Conservation (phyloP, 2,797 vertebrate species). For the Mallotus villosus region DNA sequence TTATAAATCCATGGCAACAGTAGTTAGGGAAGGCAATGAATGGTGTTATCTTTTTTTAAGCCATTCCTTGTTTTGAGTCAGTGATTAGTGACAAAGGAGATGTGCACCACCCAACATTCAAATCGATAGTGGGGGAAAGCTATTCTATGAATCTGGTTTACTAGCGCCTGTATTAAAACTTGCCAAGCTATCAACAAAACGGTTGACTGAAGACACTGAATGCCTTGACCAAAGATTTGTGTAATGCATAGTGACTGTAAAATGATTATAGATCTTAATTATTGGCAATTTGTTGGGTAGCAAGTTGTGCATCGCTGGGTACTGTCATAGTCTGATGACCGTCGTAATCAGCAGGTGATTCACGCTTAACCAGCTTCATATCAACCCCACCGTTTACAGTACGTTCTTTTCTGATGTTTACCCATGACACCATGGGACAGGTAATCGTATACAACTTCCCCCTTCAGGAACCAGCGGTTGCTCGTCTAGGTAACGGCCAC, state of each 20-base stretch:
- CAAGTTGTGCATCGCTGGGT: too few relatives aligned
- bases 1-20: conserved; percentile 17
- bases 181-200: background rate
- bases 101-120: background rate
- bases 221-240: background rate
- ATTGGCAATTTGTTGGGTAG: too few relatives aligned
- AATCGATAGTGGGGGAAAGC: background rate
- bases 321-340: too few relatives aligned
- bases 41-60: background rate
- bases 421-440: background rate
- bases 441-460: background rate
- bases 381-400: too few relatives aligned
- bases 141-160: background rate
- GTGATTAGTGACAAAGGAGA: background rate
- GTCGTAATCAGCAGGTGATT: too few relatives aligned
- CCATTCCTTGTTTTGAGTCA: conserved; percentile 5
- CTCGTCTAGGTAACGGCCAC: conserved; percentile 22
- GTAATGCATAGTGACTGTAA: background rate
- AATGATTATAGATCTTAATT: too few relatives aligned
- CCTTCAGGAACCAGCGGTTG: conserved; percentile 21
- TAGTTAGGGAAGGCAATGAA: conserved; percentile 5
- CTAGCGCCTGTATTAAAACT: background rate
- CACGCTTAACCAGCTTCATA: too few relatives aligned
- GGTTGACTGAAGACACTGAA: background rate
- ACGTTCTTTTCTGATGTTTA: background rate